Evolutionary conservation across 2,797 vertebrate species (phyloP).

Genomic region (Sebastes nivosus): DNA sequence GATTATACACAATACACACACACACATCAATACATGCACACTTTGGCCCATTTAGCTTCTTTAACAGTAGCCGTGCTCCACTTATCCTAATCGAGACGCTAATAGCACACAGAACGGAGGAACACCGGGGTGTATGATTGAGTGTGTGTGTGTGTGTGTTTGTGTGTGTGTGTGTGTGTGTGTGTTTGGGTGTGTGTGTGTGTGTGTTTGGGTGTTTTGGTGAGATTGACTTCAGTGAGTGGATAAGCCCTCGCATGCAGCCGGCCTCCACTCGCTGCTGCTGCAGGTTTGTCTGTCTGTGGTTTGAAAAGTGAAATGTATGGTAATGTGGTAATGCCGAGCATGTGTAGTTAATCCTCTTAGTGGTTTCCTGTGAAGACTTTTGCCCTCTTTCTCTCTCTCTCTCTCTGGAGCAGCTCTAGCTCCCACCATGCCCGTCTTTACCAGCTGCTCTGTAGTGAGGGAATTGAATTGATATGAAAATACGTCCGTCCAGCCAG

Average conservation of each 20-base stretch:
- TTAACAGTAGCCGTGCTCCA: conserved; percentile 7
- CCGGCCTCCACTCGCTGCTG: neutral
- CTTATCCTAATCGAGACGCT: conserved; percentile 28
- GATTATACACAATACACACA: conserved; percentile 25
- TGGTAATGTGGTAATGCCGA: conserved; percentile 22
- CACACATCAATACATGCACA: neutral
- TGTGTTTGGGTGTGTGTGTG: too few species aligned
- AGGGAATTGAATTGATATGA: neutral
- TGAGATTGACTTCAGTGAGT: neutral
- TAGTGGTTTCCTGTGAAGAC: conserved; percentile 39
- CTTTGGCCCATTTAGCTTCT: conserved; percentile 22
- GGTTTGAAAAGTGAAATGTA: conserved; percentile 40
- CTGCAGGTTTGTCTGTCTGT: neutral
- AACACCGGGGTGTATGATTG: neutral
- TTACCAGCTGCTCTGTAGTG: neutral
- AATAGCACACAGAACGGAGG: neutral
- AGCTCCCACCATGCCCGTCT: neutral
- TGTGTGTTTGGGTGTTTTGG: neutral
- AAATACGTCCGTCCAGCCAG: neutral
- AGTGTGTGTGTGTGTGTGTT: neutral
- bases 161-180: neutral
- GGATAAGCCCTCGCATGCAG: neutral
- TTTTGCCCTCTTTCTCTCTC: neutral
- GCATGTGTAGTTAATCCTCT: conserved; percentile 60
- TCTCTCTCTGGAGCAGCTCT: neutral